Conservation (phyloP, 2,888 invertebrate species). For the Cacoxenus indagator region DNA sequence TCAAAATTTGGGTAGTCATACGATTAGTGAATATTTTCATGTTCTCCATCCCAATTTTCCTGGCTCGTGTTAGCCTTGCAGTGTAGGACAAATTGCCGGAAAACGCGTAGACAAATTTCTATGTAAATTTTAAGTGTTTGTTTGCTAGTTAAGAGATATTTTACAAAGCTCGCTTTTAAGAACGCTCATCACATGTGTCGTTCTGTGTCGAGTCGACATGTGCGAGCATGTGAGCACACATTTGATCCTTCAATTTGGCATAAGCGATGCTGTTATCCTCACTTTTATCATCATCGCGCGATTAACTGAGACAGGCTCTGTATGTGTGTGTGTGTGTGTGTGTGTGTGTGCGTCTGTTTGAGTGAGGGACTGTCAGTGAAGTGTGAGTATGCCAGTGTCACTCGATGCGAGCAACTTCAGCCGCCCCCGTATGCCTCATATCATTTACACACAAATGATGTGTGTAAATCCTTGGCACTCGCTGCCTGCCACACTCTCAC, state of each 20-base stretch:
- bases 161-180: slow-evolving; percentile 29
- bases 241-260: slow-evolving; percentile 33
- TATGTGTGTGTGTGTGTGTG: slow-evolving; percentile 25
- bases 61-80: background rate
- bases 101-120: slow-evolving; percentile 49
- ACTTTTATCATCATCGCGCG: slow-evolving; percentile 31
- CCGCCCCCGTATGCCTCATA: slow-evolving; percentile 42
- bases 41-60: too few species aligned
- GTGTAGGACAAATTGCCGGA: too few species aligned
- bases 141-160: slow-evolving; percentile 20
- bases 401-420: slow-evolving; percentile 41
- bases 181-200: slow-evolving; percentile 5
- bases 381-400: slow-evolving; percentile 29
- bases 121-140: slow-evolving; percentile 51
- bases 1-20: too few species aligned
- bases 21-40: too few species aligned
- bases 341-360: slow-evolving; percentile 30
- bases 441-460: slow-evolving; percentile 52
- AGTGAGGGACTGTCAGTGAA: slow-evolving; percentile 18
- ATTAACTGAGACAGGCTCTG: slow-evolving; percentile 17
- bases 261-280: slow-evolving; percentile 31
- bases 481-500: background rate
- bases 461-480: slow-evolving; percentile 35
- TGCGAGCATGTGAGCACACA: slow-evolving; percentile 17
- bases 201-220: background rate